A percentile compares a stretch with the other conserved stretches of the same genome.
Conservation (phyloP, 2,888 invertebrate genomes). For the Morinoia aosen region DNA sequence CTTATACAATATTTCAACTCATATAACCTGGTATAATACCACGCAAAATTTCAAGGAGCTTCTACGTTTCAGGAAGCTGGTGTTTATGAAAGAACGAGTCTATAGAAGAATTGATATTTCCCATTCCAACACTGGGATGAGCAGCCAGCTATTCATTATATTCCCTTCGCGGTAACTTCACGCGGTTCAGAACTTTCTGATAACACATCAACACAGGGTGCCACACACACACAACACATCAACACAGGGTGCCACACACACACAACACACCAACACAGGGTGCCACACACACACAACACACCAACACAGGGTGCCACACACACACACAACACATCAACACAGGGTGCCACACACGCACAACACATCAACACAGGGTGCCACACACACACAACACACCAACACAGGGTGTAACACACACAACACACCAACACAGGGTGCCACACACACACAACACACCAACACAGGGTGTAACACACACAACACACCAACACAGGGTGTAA, state of each 20-base stretch:
- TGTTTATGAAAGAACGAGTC: too few relatives aligned
- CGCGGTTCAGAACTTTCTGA: too few relatives aligned
- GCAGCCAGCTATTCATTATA: too few relatives aligned
- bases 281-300: neutral
- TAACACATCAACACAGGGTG: neutral
- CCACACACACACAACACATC: neutral
- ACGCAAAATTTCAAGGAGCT: too few relatives aligned
- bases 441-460: neutral
- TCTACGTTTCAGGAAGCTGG: too few relatives aligned
- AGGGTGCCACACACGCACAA: neutral
- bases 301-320: neutral
- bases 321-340: neutral
- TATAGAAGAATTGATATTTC: too few relatives aligned
- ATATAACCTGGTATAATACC: too few relatives aligned
- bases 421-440: neutral
- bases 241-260: neutral
- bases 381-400: neutral
- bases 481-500: neutral
- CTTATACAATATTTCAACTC: too few relatives aligned
- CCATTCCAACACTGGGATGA: too few relatives aligned
- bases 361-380: neutral
- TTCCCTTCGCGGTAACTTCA: too few relatives aligned
- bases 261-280: neutral
- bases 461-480: neutral
- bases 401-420: neutral